phyloP scores from a whole-genome alignment of 2,888 invertebrate genomes.

The Phania funesta region DNA sequence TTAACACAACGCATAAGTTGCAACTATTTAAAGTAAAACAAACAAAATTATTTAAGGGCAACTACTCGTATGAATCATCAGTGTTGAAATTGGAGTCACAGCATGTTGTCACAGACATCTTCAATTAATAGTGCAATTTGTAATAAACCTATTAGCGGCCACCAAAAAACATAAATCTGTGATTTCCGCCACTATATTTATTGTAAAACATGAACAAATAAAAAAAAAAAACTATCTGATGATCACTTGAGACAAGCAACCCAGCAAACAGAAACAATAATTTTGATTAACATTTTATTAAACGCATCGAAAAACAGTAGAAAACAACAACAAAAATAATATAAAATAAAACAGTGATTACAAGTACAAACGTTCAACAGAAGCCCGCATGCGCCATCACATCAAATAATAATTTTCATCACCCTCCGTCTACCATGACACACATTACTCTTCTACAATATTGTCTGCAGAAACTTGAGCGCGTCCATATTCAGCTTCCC shows the following conservation, averaged over 20 bases:
- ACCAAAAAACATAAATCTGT: constrained; percentile 23
- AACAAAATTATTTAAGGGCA: not conserved
- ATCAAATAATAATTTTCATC: constrained; percentile 27
- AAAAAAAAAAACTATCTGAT: constrained; percentile 18
- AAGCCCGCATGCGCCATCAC: constrained; percentile 62
- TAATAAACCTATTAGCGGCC: not conserved
- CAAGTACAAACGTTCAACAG: constrained; percentile 47
- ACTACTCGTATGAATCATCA: not conserved
- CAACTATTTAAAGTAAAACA: not conserved
- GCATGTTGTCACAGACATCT: constrained; percentile 23
- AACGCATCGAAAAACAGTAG: not conserved
- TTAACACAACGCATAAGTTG: too few relatives aligned
- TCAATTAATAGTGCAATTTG: constrained; percentile 20
- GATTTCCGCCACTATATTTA: constrained; percentile 53
- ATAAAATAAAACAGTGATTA: constrained; percentile 27
- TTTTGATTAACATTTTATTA: constrained; percentile 19
- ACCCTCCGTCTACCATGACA: constrained; percentile 6
- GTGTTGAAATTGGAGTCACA: not conserved
- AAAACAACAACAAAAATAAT: not conserved
- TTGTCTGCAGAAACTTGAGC: not conserved
- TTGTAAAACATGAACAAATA: not conserved
- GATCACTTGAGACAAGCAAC: constrained; percentile 56
- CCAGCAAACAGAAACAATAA: constrained; percentile 20
- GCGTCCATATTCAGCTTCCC: not conserved
- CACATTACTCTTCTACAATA: not conserved